Evolutionary conservation across 2,888 invertebrate species (phyloP), one percentile per base, ranked within the genome.

Genomic region (Himalopsyche tibetana): DNA sequence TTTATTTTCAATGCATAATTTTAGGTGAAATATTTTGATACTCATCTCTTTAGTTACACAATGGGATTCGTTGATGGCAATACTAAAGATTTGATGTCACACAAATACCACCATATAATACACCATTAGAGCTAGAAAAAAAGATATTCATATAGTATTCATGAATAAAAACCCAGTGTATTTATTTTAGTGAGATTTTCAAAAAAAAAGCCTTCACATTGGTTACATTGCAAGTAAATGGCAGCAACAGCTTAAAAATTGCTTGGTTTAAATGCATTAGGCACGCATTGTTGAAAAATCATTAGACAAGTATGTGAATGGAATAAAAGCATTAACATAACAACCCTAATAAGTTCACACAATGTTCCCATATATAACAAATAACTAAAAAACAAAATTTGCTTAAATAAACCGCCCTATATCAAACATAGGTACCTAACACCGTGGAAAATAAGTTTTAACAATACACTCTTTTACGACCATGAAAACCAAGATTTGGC

Each of bases 401-500:
- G 17, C 80, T 40, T 38, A 40, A 82, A 55, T 82, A 82, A 51
- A 74, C 74, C 15, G 74, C 74, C 4, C 28, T 6, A 28, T 69
- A n/a, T 36, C 51, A 12, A 51, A 51, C 51, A 45, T 51, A 51
- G 51, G 15, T 51, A 51, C 51, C 51, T 15, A 51, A 15, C 51
- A 51, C 51, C 51, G 51, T 3, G 74, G 74, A 19, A 38, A 36
- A 36, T n/a, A 15, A 51, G 12, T 15, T 51, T 15, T 51, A 6
- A 51, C 51, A 15, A 5, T 51, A 15, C 8, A 5, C 36, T 80
- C 36, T 55, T 85, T 91, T 92, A 94, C 87, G 94, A 94, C 94
- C 94, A 94, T 6, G 91, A 92, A 89, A 94, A 94, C 94, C 94
- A 94, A 0, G 94, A 93, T 89, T 92, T 92, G 51, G 91, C 90